phyloP scores from a whole-genome alignment of 2,888 invertebrate genomes.

The Podotricha telesiphe region DNA sequence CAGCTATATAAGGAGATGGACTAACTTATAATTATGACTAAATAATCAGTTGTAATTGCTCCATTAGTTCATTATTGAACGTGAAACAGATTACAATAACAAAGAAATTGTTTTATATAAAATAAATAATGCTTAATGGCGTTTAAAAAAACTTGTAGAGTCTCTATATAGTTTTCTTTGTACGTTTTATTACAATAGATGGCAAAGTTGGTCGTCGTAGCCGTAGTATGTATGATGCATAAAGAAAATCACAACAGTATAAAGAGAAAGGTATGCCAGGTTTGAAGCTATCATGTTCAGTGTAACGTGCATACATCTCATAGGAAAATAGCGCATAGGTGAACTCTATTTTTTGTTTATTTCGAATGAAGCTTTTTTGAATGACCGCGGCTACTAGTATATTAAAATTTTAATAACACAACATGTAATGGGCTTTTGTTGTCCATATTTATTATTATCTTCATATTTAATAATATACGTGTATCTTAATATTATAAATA shows the following conservation, averaged over 20 bases:
- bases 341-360: background rate
- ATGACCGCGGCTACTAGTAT: background rate
- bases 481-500: background rate
- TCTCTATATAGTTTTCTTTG: background rate
- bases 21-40: background rate
- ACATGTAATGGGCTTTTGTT: background rate
- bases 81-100: conserved; percentile 1
- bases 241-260: conserved; percentile 1
- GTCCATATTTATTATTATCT: too few relatives aligned
- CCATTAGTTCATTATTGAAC: background rate
- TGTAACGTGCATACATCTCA: background rate
- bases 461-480: background rate
- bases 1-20: background rate
- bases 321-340: background rate
- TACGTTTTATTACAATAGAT: background rate
- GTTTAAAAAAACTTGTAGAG: background rate
- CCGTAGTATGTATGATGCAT: background rate
- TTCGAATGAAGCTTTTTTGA: background rate
- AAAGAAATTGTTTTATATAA: background rate
- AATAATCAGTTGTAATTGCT: background rate
- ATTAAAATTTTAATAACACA: background rate
- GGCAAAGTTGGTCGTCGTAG: background rate
- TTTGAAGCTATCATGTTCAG: background rate
- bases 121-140: background rate
- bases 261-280: background rate